A percentile compares a stretch with the other conserved stretches of the same genome.
Conservation (phyloP, 2,888 invertebrate genomes). For the Sericinus montela region DNA sequence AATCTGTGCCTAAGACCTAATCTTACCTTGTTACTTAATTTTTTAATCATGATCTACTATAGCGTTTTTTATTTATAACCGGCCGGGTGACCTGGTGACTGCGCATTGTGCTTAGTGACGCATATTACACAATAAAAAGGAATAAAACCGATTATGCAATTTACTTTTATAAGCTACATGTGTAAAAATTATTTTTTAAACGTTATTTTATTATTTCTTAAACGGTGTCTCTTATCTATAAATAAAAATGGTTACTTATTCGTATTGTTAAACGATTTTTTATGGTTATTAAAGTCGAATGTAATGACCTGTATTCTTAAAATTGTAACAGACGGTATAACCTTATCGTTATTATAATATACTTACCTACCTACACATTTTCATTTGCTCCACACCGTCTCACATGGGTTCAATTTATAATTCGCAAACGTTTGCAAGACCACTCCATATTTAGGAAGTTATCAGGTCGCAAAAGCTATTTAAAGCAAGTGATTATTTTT, state of each 20-base stretch:
- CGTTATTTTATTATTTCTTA: too few species aligned
- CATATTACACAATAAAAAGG: background rate
- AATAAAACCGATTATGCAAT: background rate
- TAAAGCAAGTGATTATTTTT: slow-evolving; percentile 11
- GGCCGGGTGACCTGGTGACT: background rate
- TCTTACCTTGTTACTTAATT: too few species aligned
- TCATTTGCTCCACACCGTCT: slow-evolving; percentile 1
- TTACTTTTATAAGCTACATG: too few species aligned
- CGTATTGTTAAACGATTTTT: too few species aligned
- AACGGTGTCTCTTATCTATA: too few species aligned
- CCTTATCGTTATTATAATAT: background rate
- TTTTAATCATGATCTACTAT: too few species aligned
- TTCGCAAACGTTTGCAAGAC: slow-evolving; percentile 1
- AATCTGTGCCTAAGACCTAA: too few species aligned
- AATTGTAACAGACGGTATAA: background rate
- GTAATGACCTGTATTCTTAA: too few species aligned
- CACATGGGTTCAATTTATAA: slow-evolving; percentile 5
- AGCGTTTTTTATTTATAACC: slow-evolving; percentile 6
- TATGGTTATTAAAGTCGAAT: too few species aligned
- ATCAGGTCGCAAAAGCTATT: slow-evolving; percentile 4
- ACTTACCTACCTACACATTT: background rate
- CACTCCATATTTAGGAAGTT: slow-evolving; percentile 8
- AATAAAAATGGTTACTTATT: too few species aligned
- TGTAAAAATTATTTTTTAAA: too few species aligned
- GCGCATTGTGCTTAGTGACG: background rate